Conservation (phyloP, 2,113 vertebrate genomes). For the Dromaius novaehollandiae region DNA sequence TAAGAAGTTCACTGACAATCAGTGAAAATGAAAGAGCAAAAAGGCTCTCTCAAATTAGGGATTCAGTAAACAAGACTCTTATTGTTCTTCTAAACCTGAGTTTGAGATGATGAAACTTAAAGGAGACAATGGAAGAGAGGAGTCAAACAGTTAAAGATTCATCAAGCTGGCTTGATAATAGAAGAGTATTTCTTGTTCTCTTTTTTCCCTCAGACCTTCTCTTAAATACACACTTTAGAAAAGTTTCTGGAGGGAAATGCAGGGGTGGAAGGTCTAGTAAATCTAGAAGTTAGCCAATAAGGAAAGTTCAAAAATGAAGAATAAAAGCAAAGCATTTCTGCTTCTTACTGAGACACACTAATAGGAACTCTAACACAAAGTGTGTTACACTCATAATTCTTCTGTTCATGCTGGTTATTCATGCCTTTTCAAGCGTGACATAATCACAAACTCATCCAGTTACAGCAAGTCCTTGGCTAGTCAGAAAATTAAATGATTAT, state of each 20-base stretch:
- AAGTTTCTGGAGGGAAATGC: neutral
- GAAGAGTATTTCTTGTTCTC: neutral
- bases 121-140: neutral
- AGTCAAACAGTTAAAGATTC: neutral
- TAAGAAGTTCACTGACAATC: neutral
- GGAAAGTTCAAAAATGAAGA: neutral
- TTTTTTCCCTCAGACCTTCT: neutral
- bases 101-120: neutral
- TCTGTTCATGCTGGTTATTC: constrained; percentile 4
- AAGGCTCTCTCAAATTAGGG: rapidly evolving
- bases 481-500: neutral
- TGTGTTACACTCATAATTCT: neutral
- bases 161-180: neutral
- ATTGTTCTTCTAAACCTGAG: neutral
- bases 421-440: neutral
- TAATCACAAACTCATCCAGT: neutral
- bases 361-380: neutral
- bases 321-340: neutral
- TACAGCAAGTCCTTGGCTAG: neutral
- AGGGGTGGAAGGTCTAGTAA: neutral
- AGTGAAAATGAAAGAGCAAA: neutral
- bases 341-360: neutral
- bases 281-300: neutral
- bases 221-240: neutral
- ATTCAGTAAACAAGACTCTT: neutral